A percentile compares a stretch with the other conserved stretches of the same genome.
These are phyloP conservation scores for Monodelphis domestica DNA, from an alignment of 2,797 vertebrate genomes.

Conservation along the genomic window DNA sequence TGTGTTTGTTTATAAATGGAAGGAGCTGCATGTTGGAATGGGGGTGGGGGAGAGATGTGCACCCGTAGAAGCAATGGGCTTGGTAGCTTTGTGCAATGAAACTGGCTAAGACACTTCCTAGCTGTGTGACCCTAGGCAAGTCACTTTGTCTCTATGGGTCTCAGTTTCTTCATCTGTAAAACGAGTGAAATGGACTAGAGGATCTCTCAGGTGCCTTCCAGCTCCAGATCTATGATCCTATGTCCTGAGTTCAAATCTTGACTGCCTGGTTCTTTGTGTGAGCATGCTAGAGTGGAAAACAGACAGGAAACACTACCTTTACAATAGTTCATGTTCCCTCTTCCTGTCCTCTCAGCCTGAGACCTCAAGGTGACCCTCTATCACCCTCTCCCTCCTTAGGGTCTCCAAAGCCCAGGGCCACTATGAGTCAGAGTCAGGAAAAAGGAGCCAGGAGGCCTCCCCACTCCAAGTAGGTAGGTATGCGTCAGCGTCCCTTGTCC, in stretches of 20 bases:
- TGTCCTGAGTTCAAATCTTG: background rate
- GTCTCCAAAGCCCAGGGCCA: conserved; percentile 6
- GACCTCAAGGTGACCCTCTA: conserved; percentile 57
- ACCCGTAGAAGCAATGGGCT: background rate
- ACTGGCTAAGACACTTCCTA: background rate
- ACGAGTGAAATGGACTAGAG: background rate
- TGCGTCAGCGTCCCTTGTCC: conserved; percentile 52
- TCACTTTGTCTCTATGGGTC: background rate
- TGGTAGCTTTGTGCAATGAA: background rate
- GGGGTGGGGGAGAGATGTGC: background rate
- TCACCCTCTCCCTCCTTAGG: background rate
- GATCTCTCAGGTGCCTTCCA: background rate
- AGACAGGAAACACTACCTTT: background rate
- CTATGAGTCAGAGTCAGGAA: conserved; percentile 35
- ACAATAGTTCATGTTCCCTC: background rate
- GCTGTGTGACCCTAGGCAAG: background rate
- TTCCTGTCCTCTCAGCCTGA: background rate
- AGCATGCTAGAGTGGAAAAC: background rate
- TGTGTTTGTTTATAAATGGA: background rate
- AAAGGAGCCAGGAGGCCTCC: background rate
- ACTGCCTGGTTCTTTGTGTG: background rate
- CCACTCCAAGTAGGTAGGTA: background rate
- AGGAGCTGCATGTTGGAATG: background rate
- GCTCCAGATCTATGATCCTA: background rate
- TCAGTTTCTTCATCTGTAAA: background rate